These are phyloP conservation scores for Chanos chanos DNA, from an alignment of 2,797 vertebrate species.

Conservation along the genomic window DNA sequence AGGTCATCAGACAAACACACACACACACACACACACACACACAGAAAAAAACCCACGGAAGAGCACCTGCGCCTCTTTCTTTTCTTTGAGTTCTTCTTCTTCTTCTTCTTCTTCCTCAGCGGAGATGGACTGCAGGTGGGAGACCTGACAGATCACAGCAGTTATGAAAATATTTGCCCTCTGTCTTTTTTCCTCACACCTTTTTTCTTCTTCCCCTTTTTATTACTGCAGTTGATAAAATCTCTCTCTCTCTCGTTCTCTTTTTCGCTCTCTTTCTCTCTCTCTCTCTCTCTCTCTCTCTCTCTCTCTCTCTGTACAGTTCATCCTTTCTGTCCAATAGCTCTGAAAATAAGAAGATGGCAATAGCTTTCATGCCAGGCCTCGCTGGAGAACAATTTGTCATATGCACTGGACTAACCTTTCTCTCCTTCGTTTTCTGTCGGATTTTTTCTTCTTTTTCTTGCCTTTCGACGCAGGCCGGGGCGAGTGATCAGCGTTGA, in stretches of 20 bases:
- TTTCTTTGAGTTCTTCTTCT: conserved; percentile 94
- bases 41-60: conserved; percentile 3
- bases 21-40: conserved; percentile 5
- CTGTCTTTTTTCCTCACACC: background rate
- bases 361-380: too few relatives aligned
- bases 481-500: conserved; percentile 59
- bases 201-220: background rate
- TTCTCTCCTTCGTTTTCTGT: conserved; percentile 85
- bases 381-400: conserved; percentile 2
- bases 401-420: conserved; percentile 70
- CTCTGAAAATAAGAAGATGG: too few relatives aligned
- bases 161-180: conserved; percentile 10
- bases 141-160: conserved; percentile 70
- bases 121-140: conserved; percentile 86
- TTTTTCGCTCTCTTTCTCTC: background rate
- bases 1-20: background rate
- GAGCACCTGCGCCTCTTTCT: conserved; percentile 86
- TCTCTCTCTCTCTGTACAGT: background rate
- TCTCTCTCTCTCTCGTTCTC: too few relatives aligned
- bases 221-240: too few relatives aligned
- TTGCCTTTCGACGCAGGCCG: conserved; percentile 71
- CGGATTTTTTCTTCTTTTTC: conserved; percentile 94
- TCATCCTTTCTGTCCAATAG: background rate
- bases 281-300: background rate
- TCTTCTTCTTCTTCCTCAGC: conserved; percentile 92